Percentiles rank a stretch among this genome's conserved stretches.
Evolutionary conservation across 2,797 vertebrate genomes (phyloP).

Genomic region (Premnoplex brunnescens): DNA sequence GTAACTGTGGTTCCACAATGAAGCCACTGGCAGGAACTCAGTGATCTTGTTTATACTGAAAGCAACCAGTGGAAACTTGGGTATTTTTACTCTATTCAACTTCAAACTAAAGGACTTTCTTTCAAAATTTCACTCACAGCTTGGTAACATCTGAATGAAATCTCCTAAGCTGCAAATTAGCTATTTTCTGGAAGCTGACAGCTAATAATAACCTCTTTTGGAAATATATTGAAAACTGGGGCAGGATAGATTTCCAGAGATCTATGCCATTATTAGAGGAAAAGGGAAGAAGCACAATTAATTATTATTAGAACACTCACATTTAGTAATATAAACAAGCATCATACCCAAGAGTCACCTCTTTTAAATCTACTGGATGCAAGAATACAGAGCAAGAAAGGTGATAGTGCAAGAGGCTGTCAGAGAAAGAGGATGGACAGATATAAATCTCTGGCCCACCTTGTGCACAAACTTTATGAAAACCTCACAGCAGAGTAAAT

Average conservation of each 20-base stretch:
- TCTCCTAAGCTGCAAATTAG: neutral
- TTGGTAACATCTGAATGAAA: neutral
- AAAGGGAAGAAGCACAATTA: neutral
- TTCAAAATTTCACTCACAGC: neutral
- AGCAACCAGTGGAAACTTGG: neutral
- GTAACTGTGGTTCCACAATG: neutral
- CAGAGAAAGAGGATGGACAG: neutral
- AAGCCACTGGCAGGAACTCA: neutral
- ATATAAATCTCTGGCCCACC: neutral
- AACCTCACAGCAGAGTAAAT: neutral
- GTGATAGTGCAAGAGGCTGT: neutral
- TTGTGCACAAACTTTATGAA: neutral
- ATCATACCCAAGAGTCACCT: neutral
- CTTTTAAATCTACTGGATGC: neutral
- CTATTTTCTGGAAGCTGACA: neutral
- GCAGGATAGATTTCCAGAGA: neutral
- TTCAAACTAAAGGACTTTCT: neutral
- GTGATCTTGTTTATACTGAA: neutral
- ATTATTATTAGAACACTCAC: neutral
- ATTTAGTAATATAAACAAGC: neutral
- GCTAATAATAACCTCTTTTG: neutral
- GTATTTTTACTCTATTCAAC: neutral
- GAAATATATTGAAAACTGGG: neutral
- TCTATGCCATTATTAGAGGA: neutral
- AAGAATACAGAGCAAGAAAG: neutral